Percentiles rank a stretch among this genome's conserved stretches.
These are phyloP conservation scores for Etheostoma cragini DNA, from an alignment of 2,113 vertebrate genomes.

Conservation along the genomic window DNA sequence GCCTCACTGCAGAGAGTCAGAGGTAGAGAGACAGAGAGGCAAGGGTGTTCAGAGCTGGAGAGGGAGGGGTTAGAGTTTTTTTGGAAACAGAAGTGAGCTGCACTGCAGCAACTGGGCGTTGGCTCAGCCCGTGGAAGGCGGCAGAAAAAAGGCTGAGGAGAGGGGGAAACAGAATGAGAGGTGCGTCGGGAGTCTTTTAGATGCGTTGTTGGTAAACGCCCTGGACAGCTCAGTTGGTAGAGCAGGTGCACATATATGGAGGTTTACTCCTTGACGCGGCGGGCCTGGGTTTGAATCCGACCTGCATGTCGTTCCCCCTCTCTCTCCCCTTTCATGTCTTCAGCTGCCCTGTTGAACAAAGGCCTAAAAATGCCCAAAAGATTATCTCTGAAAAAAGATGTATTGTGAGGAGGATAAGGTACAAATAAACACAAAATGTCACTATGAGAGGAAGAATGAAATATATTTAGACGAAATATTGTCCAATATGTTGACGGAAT, in stretches of 20 bases:
- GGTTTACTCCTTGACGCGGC: too few species aligned
- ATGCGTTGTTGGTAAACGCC: too few species aligned
- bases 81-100: slow-evolving; percentile 74
- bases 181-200: slow-evolving; percentile 15
- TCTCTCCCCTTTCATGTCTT: too few species aligned
- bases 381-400: background rate
- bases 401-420: slow-evolving; percentile 3
- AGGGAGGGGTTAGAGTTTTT: slow-evolving; percentile 62
- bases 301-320: too few species aligned
- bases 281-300: too few species aligned
- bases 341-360: too few species aligned
- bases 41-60: slow-evolving; percentile 35
- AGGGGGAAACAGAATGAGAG: slow-evolving; percentile 13
- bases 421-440: background rate
- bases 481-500: background rate
- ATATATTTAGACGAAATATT: background rate
- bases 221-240: too few species aligned
- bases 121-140: slow-evolving; percentile 66
- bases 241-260: too few species aligned
- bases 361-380: too few species aligned
- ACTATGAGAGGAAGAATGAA: background rate
- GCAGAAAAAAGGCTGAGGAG: slow-evolving; percentile 37
- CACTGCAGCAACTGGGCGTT: slow-evolving; percentile 86
- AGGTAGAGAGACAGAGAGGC: slow-evolving; percentile 34
- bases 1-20: slow-evolving; percentile 77